These are phyloP conservation scores for Yponomeuta malinellus DNA, from an alignment of 2,888 invertebrate genomes.

Conservation along the genomic window DNA sequence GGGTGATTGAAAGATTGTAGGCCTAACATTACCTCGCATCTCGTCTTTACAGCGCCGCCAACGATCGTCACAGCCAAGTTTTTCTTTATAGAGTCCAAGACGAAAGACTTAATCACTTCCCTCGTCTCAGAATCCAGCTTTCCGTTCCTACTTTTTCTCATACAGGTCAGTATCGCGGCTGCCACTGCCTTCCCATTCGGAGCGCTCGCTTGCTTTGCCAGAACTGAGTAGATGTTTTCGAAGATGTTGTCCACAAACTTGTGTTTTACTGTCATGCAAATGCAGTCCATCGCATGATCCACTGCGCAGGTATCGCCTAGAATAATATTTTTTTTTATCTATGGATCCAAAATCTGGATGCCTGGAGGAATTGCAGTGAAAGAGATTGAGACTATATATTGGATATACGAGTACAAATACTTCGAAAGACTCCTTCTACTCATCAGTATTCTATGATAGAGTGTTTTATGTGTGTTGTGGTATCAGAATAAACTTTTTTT, in stretches of 20 bases:
- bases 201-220: slow-evolving; percentile 45
- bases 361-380: too few species aligned
- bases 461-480: too few species aligned
- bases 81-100: slow-evolving; percentile 49
- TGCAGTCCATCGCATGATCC: slow-evolving; percentile 36
- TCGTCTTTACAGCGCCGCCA: slow-evolving; percentile 64
- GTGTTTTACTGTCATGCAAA: slow-evolving; percentile 51
- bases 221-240: slow-evolving; percentile 60
- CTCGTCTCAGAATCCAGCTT: slow-evolving; percentile 49
- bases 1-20: too few species aligned
- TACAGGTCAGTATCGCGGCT: slow-evolving; percentile 40
- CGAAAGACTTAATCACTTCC: slow-evolving; percentile 49
- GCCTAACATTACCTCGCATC: slow-evolving; percentile 50
- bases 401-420: too few species aligned
- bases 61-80: slow-evolving; percentile 61
- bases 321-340: not conserved
- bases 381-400: too few species aligned
- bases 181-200: slow-evolving; percentile 49
- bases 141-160: slow-evolving; percentile 55
- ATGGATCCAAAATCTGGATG: not conserved
- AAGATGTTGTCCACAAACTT: slow-evolving; percentile 62
- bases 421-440: too few species aligned
- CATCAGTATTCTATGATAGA: too few species aligned
- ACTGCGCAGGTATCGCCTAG: not conserved
- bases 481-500: too few species aligned